These are phyloP conservation scores for Xiphias gladius DNA, from an alignment of 2,113 vertebrate genomes.

Conservation along the genomic window DNA sequence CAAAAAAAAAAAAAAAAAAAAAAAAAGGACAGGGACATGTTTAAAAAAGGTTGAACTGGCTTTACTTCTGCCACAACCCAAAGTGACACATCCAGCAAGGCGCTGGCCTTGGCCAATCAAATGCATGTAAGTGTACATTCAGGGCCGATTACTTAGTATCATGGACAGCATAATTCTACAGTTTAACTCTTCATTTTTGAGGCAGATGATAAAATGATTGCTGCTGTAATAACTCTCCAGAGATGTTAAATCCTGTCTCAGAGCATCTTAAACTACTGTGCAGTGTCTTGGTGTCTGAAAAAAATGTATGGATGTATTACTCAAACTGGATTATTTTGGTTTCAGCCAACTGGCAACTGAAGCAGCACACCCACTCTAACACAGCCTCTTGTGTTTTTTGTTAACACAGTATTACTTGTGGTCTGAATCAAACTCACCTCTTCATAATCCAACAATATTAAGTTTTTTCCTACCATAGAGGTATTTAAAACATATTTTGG, in stretches of 20 bases:
- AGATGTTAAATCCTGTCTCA: too few relatives aligned
- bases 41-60: background rate
- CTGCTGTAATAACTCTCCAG: slow-evolving; percentile 1
- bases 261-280: too few relatives aligned
- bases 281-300: background rate
- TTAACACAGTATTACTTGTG: background rate
- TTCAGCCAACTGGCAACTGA: background rate
- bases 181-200: background rate
- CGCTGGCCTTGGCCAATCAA: background rate
- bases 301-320: background rate
- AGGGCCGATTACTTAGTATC: background rate
- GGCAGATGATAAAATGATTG: background rate
- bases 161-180: background rate
- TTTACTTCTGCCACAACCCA: background rate
- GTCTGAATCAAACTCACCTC: background rate
- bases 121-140: background rate
- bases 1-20: background rate
- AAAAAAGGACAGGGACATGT: background rate
- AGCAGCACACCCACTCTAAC: background rate
- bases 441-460: background rate
- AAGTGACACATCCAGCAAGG: background rate
- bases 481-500: background rate
- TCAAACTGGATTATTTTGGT: background rate
- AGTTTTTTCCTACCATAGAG: too few relatives aligned
- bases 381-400: background rate